Evolutionary conservation across 2,797 vertebrate species (phyloP), one percentile per base, ranked within the genome.

Genomic region (Bradypodion pumilum): DNA sequence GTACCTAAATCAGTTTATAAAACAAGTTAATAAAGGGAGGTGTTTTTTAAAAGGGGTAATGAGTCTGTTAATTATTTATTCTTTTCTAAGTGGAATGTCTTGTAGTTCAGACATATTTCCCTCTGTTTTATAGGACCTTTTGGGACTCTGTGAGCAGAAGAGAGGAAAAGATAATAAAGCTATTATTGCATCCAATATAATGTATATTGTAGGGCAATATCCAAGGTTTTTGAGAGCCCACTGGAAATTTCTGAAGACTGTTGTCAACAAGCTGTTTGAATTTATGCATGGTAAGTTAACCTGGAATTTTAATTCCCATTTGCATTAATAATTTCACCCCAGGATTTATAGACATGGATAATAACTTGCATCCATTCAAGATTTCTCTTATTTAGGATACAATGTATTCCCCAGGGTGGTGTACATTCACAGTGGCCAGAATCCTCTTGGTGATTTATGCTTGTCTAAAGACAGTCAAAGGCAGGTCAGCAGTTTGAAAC

Each of bases 151-250:
- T 85, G 98, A 99, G 94, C 98, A 99, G 95, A 99, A 99, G 91
- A 96, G 98, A 95, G 98, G 98, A 49, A 99, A 99, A 95, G 98
- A 99, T 95, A 99, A 99, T 91, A 99, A 99, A 96, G 98, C 98
- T 91, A 99, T 99, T 93, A 99, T 99, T 46, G 98, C 98, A 90
- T 99, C 98, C 88, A 99, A 99, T 95, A 99, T 99, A 91, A 99
- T 99, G 98, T 99, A 99, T 84, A 99, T 99, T 85, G 98, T 99
- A 77, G 98, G 98, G 89, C 98, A 99, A 93, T 99, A 99, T 92
- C 98, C 98, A 83, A 97, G 98, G 15, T 99, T 99, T 93, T 96
- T 99, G 91, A 95, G 98, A 93, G 98, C 98, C 78, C 98, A 99
- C 93, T 99, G 98, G 98, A 99, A 99, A 90, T 99, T 99, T 95